Base-by-base conservation (phyloP, 92 coral and sea anemone genomes). In the Porites lobata region DNA sequence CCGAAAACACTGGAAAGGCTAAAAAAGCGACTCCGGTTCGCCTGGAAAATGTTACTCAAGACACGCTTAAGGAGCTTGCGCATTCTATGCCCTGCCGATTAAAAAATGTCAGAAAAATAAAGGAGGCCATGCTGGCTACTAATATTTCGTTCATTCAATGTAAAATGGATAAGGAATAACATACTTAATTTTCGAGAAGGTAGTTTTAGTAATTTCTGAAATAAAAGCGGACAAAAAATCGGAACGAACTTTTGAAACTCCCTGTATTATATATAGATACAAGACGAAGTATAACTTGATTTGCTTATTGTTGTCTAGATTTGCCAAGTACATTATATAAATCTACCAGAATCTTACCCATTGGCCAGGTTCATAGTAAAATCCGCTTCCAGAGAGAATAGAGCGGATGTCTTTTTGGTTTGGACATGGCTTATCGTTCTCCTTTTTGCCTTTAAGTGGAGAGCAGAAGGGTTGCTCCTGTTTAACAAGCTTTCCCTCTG, bases 1-100 rank as follows among this genome's bases (percentile, higher is more conserved):
- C 80, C 87, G 15, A 78, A 78, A 20, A 78, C 69, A 7, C 58
- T 58, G 69, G 50, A 18, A 2, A 65, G 13, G 47, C 82, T 78
- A 3, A 78, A 59, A 63, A 51, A 18, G 1, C 19, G 80, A 29
- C 12, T 50, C 0, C 66, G 65, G 24, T 65, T 51, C 7, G 65
- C 80, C 4, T 54, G 80, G 80, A 11, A 17, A 71, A 71, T 29
- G 11, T 0, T 0, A 10, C 53, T 53, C 4, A 10, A 11, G 53
- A 32, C 19, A 17, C 15, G 8, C 76, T 71, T 20, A 10, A 43
- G 1, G 76, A 21, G 76, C 12, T 32, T 11, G 26, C 80, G 12
- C 80, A 52, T 76, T 76, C 80, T 5, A 76, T 54, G 80, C 66
- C 1, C 10, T 12, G 58, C 9, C 13, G 58, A 9, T 12, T 6